These are phyloP conservation scores for Microctonus aethiopoides DNA, from an alignment of 2,888 invertebrate genomes.

Conservation along the genomic window DNA sequence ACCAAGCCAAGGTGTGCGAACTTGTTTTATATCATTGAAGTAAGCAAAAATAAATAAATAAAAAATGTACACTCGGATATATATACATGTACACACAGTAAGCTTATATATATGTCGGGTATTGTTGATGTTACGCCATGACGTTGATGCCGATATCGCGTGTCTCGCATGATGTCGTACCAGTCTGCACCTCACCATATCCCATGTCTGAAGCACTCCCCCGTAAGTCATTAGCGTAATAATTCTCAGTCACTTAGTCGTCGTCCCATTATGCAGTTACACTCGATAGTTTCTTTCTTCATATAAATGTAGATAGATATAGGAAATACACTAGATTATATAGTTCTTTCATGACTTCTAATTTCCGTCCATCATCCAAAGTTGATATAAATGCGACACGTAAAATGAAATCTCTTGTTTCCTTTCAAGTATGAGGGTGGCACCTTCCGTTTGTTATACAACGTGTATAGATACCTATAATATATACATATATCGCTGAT, in stretches of 20 bases:
- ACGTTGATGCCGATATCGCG: conserved; percentile 58
- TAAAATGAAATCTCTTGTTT: conserved; percentile 12
- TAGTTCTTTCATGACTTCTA: conserved; percentile 28
- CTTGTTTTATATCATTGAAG: conserved; percentile 12
- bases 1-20: conserved; percentile 9
- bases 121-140: conserved; percentile 47
- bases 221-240: conserved; percentile 58
- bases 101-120: conserved; percentile 24
- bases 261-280: conserved; percentile 32
- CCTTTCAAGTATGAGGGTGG: not conserved
- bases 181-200: conserved; percentile 55
- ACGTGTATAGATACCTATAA: not conserved
- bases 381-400: conserved; percentile 13
- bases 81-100: no score
- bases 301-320: not conserved
- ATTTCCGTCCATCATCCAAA: conserved; percentile 32
- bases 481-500: not conserved
- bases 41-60: conserved; percentile 14
- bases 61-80: conserved; percentile 6
- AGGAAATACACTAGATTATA: conserved; percentile 6
- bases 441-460: not conserved
- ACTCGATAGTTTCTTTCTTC: conserved; percentile 31
- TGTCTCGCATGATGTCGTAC: conserved; percentile 55
- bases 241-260: conserved; percentile 56
- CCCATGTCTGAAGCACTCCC: conserved; percentile 39